Conservation (phyloP, 2,888 invertebrate species). For the Nomada hirtipes region DNA sequence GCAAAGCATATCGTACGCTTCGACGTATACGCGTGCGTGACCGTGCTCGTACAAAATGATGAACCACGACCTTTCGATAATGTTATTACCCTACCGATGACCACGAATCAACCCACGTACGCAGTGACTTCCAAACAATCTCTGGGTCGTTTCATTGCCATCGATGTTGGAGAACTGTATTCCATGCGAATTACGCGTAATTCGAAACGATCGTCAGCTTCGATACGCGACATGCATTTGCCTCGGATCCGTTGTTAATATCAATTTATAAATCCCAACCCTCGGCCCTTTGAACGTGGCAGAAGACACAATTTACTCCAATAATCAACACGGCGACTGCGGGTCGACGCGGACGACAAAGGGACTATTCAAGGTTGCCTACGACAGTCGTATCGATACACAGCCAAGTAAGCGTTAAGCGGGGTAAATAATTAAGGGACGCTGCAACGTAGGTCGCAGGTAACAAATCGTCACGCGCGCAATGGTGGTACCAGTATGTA, state of each 20-base stretch:
- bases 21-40: slow-evolving; percentile 5
- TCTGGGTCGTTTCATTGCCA: slow-evolving; percentile 19
- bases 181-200: background rate
- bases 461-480: background rate
- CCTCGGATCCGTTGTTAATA: background rate
- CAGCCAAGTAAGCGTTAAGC: too few relatives aligned
- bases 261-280: background rate
- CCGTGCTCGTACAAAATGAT: slow-evolving; percentile 24
- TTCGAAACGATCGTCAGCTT: background rate
- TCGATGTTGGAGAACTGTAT: background rate
- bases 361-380: too few relatives aligned
- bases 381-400: too few relatives aligned
- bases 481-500: background rate
- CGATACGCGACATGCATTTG: background rate
- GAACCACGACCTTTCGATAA: slow-evolving; percentile 32
- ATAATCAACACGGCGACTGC: too few relatives aligned
- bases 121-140: slow-evolving; percentile 10
- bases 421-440: too few relatives aligned
- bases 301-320: too few relatives aligned
- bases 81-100: slow-evolving; percentile 35
- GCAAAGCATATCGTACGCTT: background rate
- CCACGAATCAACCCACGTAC: slow-evolving; percentile 33
- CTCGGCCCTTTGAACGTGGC: too few relatives aligned
- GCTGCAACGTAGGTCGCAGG: too few relatives aligned
- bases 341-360: too few relatives aligned